A percentile compares a stretch with the other conserved stretches of the same genome.
Conservation (phyloP, 2,888 invertebrate genomes). For the Smittia aterrima region DNA sequence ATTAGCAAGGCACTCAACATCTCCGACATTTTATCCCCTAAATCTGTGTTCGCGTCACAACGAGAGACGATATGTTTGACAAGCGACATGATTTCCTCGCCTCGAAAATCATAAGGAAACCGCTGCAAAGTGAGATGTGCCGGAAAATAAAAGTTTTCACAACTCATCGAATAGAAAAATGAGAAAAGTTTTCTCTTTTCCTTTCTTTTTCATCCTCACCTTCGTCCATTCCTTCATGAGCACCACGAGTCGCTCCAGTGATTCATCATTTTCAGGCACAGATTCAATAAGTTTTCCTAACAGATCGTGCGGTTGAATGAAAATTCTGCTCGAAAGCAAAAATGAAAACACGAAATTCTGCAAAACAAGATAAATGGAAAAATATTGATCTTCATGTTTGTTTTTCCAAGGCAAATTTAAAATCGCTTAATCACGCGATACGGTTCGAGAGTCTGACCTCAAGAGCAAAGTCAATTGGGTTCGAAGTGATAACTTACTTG, state of each 20-base stretch:
- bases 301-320: slow-evolving; percentile 53
- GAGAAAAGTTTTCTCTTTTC: background rate
- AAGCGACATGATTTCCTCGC: slow-evolving; percentile 55
- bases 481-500: slow-evolving; percentile 47
- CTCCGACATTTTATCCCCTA: slow-evolving; percentile 53
- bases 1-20: slow-evolving; percentile 56
- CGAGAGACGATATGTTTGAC: slow-evolving; percentile 55
- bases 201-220: slow-evolving; percentile 2
- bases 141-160: background rate
- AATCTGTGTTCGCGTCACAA: slow-evolving; percentile 52
- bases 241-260: slow-evolving; percentile 52
- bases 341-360: slow-evolving; percentile 55
- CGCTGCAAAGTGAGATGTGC: background rate
- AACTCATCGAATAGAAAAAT: background rate
- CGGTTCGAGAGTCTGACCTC: too few relatives aligned
- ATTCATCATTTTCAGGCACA: slow-evolving; percentile 51
- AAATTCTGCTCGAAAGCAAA: slow-evolving; percentile 54
- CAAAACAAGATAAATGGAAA: slow-evolving; percentile 42
- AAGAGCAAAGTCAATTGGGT: background rate
- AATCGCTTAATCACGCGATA: background rate
- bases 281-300: slow-evolving; percentile 52
- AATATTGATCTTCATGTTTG: background rate
- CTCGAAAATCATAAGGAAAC: slow-evolving; percentile 55
- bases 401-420: background rate
- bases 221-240: slow-evolving; percentile 53